Conservation (phyloP, 2,888 invertebrate species). For the Myathropa florea region DNA sequence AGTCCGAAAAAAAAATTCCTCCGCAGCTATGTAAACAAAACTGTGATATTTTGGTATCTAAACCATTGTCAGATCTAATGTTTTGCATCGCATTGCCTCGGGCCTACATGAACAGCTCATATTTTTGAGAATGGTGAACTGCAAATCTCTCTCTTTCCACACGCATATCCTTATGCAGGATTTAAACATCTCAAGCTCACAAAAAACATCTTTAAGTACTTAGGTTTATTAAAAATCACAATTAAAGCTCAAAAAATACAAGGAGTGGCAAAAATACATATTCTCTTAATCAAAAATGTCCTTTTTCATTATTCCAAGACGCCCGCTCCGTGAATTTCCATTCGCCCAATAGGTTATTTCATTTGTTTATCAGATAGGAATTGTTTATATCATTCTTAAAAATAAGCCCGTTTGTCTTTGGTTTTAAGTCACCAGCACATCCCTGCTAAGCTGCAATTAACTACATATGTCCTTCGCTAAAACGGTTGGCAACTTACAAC, state of each 20-base stretch:
- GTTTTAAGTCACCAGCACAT: constrained; percentile 43
- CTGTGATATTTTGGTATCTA: too few species aligned
- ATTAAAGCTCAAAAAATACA: constrained; percentile 70
- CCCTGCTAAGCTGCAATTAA: constrained; percentile 2
- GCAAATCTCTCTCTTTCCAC: neutral
- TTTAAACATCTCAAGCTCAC: neutral
- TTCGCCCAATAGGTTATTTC: neutral
- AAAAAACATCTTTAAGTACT: constrained; percentile 35
- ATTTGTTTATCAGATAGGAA: constrained; percentile 43
- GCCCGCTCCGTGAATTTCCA: constrained; percentile 16
- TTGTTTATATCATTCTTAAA: constrained; percentile 19
- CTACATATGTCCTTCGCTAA: constrained; percentile 28
- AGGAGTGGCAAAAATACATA: constrained; percentile 60
- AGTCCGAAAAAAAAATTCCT: too few species aligned
- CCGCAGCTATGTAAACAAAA: too few species aligned
- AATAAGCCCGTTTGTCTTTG: constrained; percentile 47
- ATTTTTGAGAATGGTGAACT: too few species aligned
- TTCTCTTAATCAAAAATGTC: constrained; percentile 15
- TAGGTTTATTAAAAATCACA: constrained; percentile 68
- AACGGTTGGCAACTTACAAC: constrained; percentile 1
- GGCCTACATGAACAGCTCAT: too few species aligned
- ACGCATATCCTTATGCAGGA: too few species aligned
- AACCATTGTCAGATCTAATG: too few species aligned
- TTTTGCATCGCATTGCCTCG: too few species aligned
- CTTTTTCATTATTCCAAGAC: constrained; percentile 2